phyloP scores from a whole-genome alignment of 2,888 invertebrate species.

The Epinotia ramella region DNA sequence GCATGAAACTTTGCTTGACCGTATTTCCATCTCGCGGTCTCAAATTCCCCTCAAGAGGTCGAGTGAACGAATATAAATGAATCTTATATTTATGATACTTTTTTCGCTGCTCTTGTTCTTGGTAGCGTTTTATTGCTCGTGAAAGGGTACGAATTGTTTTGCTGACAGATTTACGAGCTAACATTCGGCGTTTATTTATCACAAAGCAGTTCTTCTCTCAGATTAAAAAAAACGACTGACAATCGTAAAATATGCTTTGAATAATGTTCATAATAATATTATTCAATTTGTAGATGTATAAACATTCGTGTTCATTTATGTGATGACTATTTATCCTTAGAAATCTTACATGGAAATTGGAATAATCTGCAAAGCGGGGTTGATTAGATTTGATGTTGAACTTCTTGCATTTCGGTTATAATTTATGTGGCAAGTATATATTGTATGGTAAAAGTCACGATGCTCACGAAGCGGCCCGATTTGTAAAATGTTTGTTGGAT shows the following conservation, averaged over 20 bases:
- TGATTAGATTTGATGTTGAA: no score
- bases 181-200: conserved; percentile 82
- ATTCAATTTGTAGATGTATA: not conserved
- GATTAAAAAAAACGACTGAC: conserved; percentile 60
- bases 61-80: conserved; percentile 83
- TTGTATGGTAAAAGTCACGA: no score
- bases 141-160: conserved; percentile 85
- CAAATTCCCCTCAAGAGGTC: conserved; percentile 72
- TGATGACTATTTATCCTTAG: not conserved
- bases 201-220: conserved; percentile 68
- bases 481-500: no score
- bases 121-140: conserved; percentile 84
- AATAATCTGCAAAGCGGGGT: no score
- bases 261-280: not conserved
- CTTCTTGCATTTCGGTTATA: no score
- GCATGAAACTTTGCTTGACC: conserved; percentile 45
- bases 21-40: conserved; percentile 67
- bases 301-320: not conserved
- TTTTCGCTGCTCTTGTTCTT: conserved; percentile 79
- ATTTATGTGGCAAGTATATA: no score
- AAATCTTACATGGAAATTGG: not conserved
- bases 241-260: conserved; percentile 7
- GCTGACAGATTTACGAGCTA: conserved; percentile 84
- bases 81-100: conserved; percentile 85
- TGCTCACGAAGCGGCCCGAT: no score